Conservation (phyloP, 2,888 invertebrate species). For the Cabera pusaria region DNA sequence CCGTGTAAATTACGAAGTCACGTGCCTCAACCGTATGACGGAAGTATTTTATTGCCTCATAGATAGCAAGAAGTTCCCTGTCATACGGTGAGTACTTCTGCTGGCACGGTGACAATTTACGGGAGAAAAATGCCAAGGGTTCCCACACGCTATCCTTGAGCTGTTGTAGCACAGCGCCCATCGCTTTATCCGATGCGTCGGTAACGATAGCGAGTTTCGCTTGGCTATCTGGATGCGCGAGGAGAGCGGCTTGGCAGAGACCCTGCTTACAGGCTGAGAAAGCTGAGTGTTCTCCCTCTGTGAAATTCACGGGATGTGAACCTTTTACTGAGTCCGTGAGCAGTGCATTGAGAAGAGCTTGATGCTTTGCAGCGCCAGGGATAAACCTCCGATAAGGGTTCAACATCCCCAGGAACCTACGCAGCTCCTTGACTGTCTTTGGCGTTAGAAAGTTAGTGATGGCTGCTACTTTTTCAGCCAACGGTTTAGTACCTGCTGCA, state of each 20-base stretch:
- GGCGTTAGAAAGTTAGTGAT: constrained; percentile 19
- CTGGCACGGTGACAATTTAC: background rate
- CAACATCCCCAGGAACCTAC: no score
- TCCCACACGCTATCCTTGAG: background rate
- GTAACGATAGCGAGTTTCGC: constrained; percentile 40
- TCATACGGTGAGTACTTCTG: constrained; percentile 46
- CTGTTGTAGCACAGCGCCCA: no score
- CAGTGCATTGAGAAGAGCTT: constrained; percentile 18
- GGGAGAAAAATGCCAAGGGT: constrained; percentile 5
- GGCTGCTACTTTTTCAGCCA: constrained; percentile 4
- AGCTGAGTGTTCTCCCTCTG: constrained; percentile 19
- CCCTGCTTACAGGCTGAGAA: constrained; percentile 40
- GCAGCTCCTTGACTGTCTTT: no score
- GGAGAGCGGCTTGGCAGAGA: constrained; percentile 38
- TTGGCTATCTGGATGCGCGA: constrained; percentile 44
- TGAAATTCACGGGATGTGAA: constrained; percentile 33
- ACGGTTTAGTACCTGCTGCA: constrained; percentile 11
- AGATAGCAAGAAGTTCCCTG: no score
- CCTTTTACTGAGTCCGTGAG: constrained; percentile 36
- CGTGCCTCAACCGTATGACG: constrained; percentile 21
- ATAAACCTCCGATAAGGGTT: no score
- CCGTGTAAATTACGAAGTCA: constrained; percentile 27
- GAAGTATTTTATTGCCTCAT: constrained; percentile 21
- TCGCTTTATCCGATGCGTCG: constrained; percentile 13
- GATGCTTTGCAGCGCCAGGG: no score